These are phyloP conservation scores for Triplophysa siluroides DNA, from an alignment of 2,113 vertebrate species.

Conservation along the genomic window DNA sequence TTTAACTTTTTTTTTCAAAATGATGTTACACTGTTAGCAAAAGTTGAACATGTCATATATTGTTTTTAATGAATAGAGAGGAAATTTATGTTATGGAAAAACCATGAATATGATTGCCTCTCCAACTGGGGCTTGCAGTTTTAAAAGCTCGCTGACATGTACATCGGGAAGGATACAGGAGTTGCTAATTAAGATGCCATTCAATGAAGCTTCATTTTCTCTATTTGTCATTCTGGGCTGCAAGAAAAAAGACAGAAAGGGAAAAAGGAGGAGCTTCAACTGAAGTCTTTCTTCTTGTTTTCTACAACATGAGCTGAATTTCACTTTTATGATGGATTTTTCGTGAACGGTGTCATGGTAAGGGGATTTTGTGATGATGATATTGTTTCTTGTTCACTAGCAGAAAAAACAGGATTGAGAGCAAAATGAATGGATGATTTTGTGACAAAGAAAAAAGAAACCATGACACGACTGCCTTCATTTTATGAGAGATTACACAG, in stretches of 20 bases:
- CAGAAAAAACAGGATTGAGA: background rate
- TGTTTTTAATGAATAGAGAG: background rate
- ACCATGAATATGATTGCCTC: constrained; percentile 88
- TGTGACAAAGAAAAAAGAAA: constrained; percentile 9
- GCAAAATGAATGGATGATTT: constrained; percentile 26
- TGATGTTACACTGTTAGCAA: no score
- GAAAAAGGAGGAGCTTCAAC: constrained; percentile 6
- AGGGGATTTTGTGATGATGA: constrained; percentile 51
- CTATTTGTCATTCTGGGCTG: background rate
- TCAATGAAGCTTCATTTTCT: background rate
- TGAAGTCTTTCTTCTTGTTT: constrained; percentile 31
- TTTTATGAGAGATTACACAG: constrained; percentile 3
- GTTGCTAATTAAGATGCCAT: constrained; percentile 7
- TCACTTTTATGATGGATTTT: constrained; percentile 38
- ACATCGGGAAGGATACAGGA: constrained; percentile 75
- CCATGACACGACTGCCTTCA: background rate
- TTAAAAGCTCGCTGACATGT: constrained; percentile 87
- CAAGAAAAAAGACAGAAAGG: background rate
- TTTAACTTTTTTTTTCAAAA: no score
- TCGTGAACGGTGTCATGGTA: constrained; percentile 43
- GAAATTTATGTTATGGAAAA: constrained; percentile 45
- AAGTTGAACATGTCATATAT: no score
- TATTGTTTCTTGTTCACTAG: constrained; percentile 52
- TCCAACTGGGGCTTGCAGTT: constrained; percentile 86
- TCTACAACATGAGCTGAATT: constrained; percentile 38